Base-by-base conservation (phyloP, 2,113 vertebrate species). In the Pogona vitticeps region DNA sequence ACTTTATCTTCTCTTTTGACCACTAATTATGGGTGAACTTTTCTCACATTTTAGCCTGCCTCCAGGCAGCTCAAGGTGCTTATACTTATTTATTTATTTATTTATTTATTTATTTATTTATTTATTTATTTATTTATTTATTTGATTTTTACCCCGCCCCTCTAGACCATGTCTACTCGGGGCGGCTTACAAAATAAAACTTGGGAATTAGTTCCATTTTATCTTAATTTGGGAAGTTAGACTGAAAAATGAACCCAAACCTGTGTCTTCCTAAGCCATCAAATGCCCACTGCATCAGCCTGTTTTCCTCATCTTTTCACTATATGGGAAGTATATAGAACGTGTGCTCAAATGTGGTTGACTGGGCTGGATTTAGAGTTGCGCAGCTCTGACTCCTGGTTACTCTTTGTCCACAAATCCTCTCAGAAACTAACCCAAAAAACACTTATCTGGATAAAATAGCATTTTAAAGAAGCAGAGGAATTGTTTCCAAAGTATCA, bases 401-500 rank as follows among this genome's bases (percentile, higher is more conserved):
- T 38, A 42, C 72, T 12, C 38, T 42, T 3, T 8, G 2, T 23
- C 72, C 72, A 75, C 23, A 10, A 75, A 75, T 42, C 38, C 72
- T 26, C 20, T 40, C 70, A 72, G 33, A 17, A 14, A 20, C 15
- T 7, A 72, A 38, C 36, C 18, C 18, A 7, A 72, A 72, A 72
- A 2, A 72, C 18, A 38, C 6, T 36, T 38, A 15, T 7, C 33
- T 42, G 40, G 17, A 26, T 46, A 52, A 76, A 76, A 20, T 2
- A 13, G 0, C 77, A 38, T 6, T 12, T 26, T 59, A 31, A 14
- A 14, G 2, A 72, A 36, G 33, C 36, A 18, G 42, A 15, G 28
- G 2, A 7, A 3, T 1, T 71, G 14, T 21, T 79, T 26, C 26
- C 9, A 1, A 0, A 58, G 14, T 0, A 0, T n/a, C 31, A 28